Conservation (phyloP, 2,113 vertebrate genomes). For the Phalacrocorax pelagicus region DNA sequence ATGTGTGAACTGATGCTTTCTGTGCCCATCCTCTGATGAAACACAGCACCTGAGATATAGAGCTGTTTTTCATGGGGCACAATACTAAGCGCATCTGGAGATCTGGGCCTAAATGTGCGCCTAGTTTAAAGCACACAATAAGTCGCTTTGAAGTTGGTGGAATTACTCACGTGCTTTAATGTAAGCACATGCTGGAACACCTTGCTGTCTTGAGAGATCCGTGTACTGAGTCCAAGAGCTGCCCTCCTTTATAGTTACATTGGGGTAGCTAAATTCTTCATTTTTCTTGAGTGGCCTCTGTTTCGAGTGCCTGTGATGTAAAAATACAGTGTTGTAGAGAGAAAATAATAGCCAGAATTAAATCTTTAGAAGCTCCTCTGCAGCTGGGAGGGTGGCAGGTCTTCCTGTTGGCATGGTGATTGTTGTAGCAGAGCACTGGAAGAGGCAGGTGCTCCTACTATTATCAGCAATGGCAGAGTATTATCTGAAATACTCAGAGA, state of each 20-base stretch:
- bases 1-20: neutral
- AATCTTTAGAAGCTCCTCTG: neutral
- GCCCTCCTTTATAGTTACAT: neutral
- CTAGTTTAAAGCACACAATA: neutral
- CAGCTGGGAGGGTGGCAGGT: neutral
- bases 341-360: neutral
- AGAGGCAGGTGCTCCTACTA: neutral
- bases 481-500: constrained; percentile 42
- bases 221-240: neutral
- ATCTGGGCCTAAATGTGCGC: neutral
- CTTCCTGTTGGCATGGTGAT: neutral
- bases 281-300: neutral
- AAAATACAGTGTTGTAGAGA: neutral
- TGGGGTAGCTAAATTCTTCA: neutral
- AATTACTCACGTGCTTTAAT: neutral
- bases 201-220: neutral
- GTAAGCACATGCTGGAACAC: neutral
- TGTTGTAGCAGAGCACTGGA: constrained; percentile 14
- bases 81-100: neutral
- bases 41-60: too few relatives aligned
- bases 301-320: neutral
- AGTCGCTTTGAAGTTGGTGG: neutral
- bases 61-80: neutral
- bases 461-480: neutral
- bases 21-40: neutral